phyloP scores from a whole-genome alignment of 2,888 invertebrate genomes.

The Polymixis flavicincta region DNA sequence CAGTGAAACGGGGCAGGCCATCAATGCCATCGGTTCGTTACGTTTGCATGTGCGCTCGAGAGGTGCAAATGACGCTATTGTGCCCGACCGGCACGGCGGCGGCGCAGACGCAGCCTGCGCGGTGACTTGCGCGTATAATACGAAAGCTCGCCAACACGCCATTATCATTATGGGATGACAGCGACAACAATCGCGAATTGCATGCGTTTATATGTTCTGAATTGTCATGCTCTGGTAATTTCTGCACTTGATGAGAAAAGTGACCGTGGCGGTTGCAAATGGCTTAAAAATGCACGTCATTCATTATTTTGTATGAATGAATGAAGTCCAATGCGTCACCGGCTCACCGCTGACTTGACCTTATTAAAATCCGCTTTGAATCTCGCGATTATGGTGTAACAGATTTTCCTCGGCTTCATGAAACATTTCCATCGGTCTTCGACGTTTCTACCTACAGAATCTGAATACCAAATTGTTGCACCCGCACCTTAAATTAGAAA shows the following conservation, averaged over 20 bases:
- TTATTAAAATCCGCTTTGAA: constrained; percentile 1
- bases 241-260: constrained; percentile 48
- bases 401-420: constrained; percentile 10
- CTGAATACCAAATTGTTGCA: constrained; percentile 46
- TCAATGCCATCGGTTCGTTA: constrained; percentile 53
- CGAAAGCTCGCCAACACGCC: constrained; percentile 57
- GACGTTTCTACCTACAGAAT: constrained; percentile 30
- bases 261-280: constrained; percentile 44
- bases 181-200: constrained; percentile 63
- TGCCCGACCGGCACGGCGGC: constrained; percentile 55
- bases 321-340: constrained; percentile 30
- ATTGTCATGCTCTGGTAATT: constrained; percentile 58
- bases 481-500: constrained; percentile 55
- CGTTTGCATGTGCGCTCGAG: constrained; percentile 54
- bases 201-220: constrained; percentile 49
- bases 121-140: constrained; percentile 66
- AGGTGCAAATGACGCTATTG: constrained; percentile 68
- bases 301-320: constrained; percentile 47
- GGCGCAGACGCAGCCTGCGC: constrained; percentile 55
- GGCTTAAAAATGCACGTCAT: constrained; percentile 45
- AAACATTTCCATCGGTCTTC: constrained; percentile 23
- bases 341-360: constrained; percentile 6
- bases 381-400: constrained; percentile 1
- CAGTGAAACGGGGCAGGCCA: constrained; percentile 38
- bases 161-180: constrained; percentile 66